A percentile compares a stretch with the other conserved stretches of the same genome.
phyloP scores from a whole-genome alignment of 2,797 vertebrate species.

The Dendrocincla fuliginosa region DNA sequence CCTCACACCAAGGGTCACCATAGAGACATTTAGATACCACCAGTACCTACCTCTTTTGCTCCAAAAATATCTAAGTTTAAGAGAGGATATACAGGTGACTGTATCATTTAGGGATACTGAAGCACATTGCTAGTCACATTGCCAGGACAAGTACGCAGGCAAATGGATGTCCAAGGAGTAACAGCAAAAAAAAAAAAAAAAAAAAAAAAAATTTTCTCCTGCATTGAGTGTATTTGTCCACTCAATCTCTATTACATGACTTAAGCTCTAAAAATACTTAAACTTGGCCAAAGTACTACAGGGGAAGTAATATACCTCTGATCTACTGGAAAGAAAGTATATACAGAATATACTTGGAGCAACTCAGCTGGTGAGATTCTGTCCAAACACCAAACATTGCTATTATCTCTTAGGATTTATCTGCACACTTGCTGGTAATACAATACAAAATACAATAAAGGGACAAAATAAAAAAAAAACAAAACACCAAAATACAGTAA shows the following conservation, averaged over 20 bases:
- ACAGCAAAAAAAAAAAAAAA: neutral
- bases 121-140: neutral
- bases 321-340: neutral
- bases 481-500: neutral
- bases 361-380: neutral
- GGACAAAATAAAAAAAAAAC: neutral
- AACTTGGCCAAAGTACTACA: neutral
- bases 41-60: neutral
- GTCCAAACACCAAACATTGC: neutral
- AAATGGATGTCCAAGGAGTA: neutral
- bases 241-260: neutral
- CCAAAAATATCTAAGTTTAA: neutral
- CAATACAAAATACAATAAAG: neutral
- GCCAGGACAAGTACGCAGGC: neutral
- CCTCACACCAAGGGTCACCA: neutral
- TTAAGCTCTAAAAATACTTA: neutral
- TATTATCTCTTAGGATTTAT: neutral
- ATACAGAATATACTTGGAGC: neutral
- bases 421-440: neutral
- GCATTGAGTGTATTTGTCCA: neutral
- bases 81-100: fast-evolving
- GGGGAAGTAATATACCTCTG: neutral
- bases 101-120: neutral
- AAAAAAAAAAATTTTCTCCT: neutral
- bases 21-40: neutral